Evolutionary conservation across 1,140 invertebrate species (phyloP), one percentile per base, ranked within the genome.

Genomic region (Copidosoma floridanum): DNA sequence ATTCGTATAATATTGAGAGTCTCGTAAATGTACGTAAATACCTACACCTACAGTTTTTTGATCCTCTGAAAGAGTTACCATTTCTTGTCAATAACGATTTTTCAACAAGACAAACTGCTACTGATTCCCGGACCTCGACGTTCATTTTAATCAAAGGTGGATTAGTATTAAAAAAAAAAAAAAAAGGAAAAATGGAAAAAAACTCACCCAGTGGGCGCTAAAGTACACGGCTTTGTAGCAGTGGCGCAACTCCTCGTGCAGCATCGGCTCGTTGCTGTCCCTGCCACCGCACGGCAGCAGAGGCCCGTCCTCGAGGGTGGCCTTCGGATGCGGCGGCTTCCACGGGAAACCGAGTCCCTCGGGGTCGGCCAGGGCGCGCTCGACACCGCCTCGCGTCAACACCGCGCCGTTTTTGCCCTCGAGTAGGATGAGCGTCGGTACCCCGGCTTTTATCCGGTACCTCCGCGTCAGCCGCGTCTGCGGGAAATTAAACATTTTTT

Each of bases 191-290:
- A 48, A 51, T 18, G 21, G n/a, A 63, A n/a, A n/a, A n/a, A 26
- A 14, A 66, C 65, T 81, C 76, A 92, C 90, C 90, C 90, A 92
- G 73, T 92, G 86, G 26, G 91, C 91, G 41, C 90, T 89, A 71
- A 93, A 92, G 72, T 92, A 92, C 65, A 92, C 83, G 12, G 88
- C 89, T 68, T 86, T 85, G 51, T 89, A 83, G 61, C 85, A 85
- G 62, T 86, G 80, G 14, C 82, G 78, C 10, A 86, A 70, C 57
- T 85, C 81, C 41, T 82, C 81, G 65, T 86, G 85, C 24, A 81
- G 69, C 69, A 82, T 77, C 14, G 80, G 77, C 53, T 80, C 76
- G 57, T 81, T 81, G 61, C 69, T 78, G 59, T 73, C 74, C 48
- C 83, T 81, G 2, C 75, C 76, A 26, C 82, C 82, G 53, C 84